A percentile compares a stretch with the other conserved stretches of the same genome.
Evolutionary conservation across 2,797 vertebrate genomes (phyloP).

Genomic region (Artibeus jamaicensis): DNA sequence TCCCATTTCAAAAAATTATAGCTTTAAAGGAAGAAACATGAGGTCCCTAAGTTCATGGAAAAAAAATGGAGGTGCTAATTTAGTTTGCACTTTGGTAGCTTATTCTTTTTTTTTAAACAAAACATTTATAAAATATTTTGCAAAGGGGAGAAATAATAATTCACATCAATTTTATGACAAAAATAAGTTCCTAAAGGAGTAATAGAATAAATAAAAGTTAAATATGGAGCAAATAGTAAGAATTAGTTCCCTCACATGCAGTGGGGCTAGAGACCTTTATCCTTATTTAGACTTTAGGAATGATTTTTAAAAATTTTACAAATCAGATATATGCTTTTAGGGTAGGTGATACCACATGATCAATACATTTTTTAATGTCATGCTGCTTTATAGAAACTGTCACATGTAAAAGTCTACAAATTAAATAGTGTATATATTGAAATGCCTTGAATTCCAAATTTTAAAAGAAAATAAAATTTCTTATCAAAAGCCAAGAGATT

Average conservation of each 20-base stretch:
- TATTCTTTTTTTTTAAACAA: not conserved
- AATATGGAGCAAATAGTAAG: not conserved
- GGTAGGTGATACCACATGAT: not conserved
- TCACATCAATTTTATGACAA: not conserved
- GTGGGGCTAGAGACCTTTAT: not conserved
- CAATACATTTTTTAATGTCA: not conserved
- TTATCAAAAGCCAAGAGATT: not conserved
- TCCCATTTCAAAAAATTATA: not conserved
- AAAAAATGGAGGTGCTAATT: not conserved
- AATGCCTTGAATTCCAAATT: not conserved
- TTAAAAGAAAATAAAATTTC: conserved; percentile 31
- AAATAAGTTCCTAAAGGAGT: not conserved
- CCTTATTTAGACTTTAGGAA: not conserved
- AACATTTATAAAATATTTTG: conserved; percentile 8
- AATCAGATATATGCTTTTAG: not conserved
- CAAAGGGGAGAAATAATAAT: not conserved
- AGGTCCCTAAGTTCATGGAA: not conserved
- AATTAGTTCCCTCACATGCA: not conserved
- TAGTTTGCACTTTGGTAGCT: not conserved
- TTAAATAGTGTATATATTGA: conserved; percentile 15
- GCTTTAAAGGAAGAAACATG: not conserved
- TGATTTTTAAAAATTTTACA: not conserved
- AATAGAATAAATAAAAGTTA: not conserved
- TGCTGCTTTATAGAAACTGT: not conserved
- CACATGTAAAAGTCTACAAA: not conserved